Conservation (phyloP, 2,888 invertebrate genomes). For the Sericinus montela region DNA sequence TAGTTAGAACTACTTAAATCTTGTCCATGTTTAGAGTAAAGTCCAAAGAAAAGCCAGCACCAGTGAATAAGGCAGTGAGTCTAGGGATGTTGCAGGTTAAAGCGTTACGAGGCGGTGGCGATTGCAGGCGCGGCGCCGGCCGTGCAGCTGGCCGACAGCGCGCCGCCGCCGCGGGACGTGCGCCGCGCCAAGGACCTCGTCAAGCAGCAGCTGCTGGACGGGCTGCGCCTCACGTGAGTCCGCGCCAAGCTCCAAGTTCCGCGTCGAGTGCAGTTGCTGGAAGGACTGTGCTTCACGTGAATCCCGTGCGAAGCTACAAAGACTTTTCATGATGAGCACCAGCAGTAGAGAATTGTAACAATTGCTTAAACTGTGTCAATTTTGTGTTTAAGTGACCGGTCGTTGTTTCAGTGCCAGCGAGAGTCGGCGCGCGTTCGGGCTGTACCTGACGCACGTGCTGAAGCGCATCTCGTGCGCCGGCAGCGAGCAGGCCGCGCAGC, state of each 20-base stretch:
- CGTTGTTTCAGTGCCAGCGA: conserved; percentile 77
- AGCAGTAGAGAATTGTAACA: too few species aligned
- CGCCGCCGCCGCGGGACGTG: conserved; percentile 55
- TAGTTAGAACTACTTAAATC: too few species aligned
- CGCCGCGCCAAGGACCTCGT: conserved; percentile 79
- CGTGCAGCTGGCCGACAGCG: conserved; percentile 43
- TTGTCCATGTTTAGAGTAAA: too few species aligned
- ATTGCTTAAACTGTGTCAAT: too few species aligned
- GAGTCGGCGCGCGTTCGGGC: conserved; percentile 87
- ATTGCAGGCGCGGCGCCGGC: conserved; percentile 67
- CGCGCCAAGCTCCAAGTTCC: not conserved
- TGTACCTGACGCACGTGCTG: conserved; percentile 86
- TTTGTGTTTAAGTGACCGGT: too few species aligned
- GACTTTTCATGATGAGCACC: too few species aligned
- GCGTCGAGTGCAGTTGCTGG: too few species aligned
- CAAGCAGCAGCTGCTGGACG: conserved; percentile 80
- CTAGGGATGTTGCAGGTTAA: conserved; percentile 48
- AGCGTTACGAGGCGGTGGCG: conserved; percentile 80
- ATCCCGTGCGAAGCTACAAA: too few species aligned
- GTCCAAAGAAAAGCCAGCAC: too few species aligned
- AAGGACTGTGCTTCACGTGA: too few species aligned
- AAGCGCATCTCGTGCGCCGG: conserved; percentile 80
- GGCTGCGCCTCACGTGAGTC: conserved; percentile 83
- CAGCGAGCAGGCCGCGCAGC: conserved; percentile 73
- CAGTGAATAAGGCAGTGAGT: too few species aligned